These are phyloP conservation scores for Porites divaricata DNA, from an alignment of 92 coral and sea anemone species.

Conservation along the genomic window DNA sequence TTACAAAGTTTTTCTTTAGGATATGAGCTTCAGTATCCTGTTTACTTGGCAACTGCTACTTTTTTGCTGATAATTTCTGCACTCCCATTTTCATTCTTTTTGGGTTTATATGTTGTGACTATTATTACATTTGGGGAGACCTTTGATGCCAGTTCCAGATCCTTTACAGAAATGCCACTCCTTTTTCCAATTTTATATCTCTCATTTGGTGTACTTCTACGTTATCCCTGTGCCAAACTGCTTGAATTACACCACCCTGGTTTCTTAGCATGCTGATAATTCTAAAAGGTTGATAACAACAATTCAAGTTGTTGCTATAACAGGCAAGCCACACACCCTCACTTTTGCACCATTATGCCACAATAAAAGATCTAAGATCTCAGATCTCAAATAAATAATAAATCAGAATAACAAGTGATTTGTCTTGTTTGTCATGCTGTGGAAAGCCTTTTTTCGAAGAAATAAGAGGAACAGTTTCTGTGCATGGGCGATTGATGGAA, in stretches of 20 bases:
- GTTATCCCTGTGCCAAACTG: conserved; percentile 14
- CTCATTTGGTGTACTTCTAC: no score
- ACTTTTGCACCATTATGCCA: neutral
- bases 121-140: conserved; percentile 4
- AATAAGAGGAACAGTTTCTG: neutral
- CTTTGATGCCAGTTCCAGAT: conserved; percentile 12
- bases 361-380: neutral
- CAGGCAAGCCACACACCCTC: neutral
- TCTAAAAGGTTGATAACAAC: neutral
- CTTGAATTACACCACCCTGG: neutral
- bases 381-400: conserved; percentile 20
- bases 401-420: no score
- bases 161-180: neutral
- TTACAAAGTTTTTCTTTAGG: no score
- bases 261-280: neutral
- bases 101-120: conserved; percentile 16
- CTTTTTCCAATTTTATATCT: no score
- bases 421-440: no score
- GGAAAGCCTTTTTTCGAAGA: conserved; percentile 34
- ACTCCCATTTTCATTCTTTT: conserved; percentile 22
- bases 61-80: conserved; percentile 10
- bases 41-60: conserved; percentile 23
- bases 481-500: conserved; percentile 25
- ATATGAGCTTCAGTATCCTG: no score
- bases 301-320: neutral